phyloP scores from a whole-genome alignment of 1,140 invertebrate genomes.

The Antheraea mylitta region DNA sequence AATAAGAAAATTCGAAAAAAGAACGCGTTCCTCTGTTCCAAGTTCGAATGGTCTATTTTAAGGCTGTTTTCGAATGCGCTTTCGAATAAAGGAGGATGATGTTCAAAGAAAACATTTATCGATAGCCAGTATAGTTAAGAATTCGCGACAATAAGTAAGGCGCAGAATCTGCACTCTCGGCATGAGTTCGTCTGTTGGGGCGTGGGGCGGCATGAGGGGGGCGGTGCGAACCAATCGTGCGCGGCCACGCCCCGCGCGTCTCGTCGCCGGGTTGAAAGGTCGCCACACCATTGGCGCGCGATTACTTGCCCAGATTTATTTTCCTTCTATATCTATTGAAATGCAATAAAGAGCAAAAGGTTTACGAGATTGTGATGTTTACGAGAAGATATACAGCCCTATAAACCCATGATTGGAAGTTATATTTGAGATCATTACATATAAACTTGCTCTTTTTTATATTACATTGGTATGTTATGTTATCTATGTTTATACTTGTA shows the following conservation, averaged over 20 bases:
- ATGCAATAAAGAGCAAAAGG: neutral
- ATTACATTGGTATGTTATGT: too few relatives aligned
- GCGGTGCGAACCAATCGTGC: conserved; percentile 61
- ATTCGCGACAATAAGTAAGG: neutral
- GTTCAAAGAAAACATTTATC: neutral
- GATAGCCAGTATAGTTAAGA: neutral
- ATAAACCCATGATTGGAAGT: neutral
- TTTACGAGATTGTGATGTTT: neutral
- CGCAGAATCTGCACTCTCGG: conserved; percentile 20
- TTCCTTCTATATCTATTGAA: conserved; percentile 7
- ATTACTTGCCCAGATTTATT: conserved; percentile 26
- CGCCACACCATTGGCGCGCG: conserved; percentile 56
- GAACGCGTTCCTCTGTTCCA: too few relatives aligned
- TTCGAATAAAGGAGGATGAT: neutral
- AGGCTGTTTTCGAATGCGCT: too few relatives aligned
- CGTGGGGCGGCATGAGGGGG: conserved; percentile 46
- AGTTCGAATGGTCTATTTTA: too few relatives aligned
- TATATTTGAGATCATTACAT: neutral
- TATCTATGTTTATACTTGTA: too few relatives aligned
- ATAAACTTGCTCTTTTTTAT: too few relatives aligned
- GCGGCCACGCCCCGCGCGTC: conserved; percentile 67
- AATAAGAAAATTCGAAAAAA: too few relatives aligned
- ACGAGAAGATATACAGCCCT: neutral
- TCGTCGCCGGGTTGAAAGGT: conserved; percentile 72
- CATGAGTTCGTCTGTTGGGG: conserved; percentile 31